Evolutionary conservation across 1,140 invertebrate genomes (phyloP), one percentile per base, ranked within the genome.

Genomic region (Pinna nobilis): DNA sequence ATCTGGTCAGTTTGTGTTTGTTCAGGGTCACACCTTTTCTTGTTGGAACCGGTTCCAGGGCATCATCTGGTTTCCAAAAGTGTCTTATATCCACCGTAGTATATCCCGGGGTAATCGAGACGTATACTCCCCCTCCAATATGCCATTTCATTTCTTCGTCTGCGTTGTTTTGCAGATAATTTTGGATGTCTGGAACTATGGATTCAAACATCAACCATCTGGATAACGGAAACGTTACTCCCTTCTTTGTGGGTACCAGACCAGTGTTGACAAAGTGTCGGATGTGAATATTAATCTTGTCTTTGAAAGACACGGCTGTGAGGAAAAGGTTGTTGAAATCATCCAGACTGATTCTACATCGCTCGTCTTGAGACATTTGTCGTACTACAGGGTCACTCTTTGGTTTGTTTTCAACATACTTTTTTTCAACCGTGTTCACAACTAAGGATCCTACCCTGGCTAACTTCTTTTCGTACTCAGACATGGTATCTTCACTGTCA

Each of bases 171-270:
- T 60, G 35, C 57, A 60, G 32, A 39, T 39, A 13, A 39, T 39
- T 60, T 60, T 39, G 33, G 32, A 60, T 60, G 39, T 60, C 33
- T 9, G 57, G 57, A 6, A 60, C 15, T 3, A 39, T 32, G 20
- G 53, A 68, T 57, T 68, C 49, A 39, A 68, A 68, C 53, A 41
- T 59, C 51, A 68, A 20, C 51, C 51, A 59, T 59, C 53, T 57
- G 28, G 51, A 30, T 20, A 68, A 35, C 15, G 51, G 20, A 44
- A 59, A 37, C 6, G 35, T 47, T 30, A 47, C 53, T n/a, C 66
- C 66, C 23, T 57, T 37, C 53, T 68, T 57, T 44, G 66, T 57
- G n/a, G 66, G 51, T 5, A 60, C 0, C 15, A 39, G 15, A 39
- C 33, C 33, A 60, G n/a, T 39, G 33, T 39, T 60, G 33, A 35